Evolutionary conservation across 92 coral and sea anemone species (phyloP), one percentile per base, ranked within the genome.

Genomic region (Bergia sp.): DNA sequence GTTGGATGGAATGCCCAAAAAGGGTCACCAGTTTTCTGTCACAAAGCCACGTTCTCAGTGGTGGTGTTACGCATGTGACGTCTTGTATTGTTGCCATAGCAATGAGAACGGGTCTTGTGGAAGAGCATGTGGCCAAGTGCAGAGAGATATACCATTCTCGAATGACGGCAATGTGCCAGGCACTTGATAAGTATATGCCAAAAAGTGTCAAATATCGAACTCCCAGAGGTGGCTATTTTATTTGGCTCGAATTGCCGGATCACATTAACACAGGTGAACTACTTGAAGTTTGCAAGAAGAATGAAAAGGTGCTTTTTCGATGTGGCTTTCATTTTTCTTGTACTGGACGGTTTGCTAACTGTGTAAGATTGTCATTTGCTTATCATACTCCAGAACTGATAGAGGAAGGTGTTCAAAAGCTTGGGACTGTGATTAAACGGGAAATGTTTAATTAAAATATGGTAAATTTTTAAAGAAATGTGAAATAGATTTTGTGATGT

Each of bases 1-100:
- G 99, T 3, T 96, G 99, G 99, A 86, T 96, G 37, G 99, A 96
- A 73, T 93, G 82, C 7, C 99, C 99, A 23, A 89, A 88, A 57
- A 86, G 73, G 84, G 85, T 93, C 23, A 61, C 87, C 0, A 73
- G 73, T 57, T 89, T 92, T 86, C 82, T 93, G 9, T 44, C 65
- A 23, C 80, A 91, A 47, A 88, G 91, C 50, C 41, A 66, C 64
- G 69, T 76, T 4, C 49, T 40, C 3, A 89, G 92, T 89, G 96
- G 96, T 7, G 98, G 98, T 20, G 75, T 89, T 82, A 92, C 96
- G 37, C 98, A 95, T 41, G 92, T 93, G 76, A 95, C 99, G 5
- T 90, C 96, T 20, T 93, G 96, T 73, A 91, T 93, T 21, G 89
- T 96, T 77, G 90, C 94, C 10, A 93, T 81, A 43, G 98, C 96